These are phyloP conservation scores for Iselma pallidipennis DNA, from an alignment of 2,888 invertebrate species.

Conservation along the genomic window DNA sequence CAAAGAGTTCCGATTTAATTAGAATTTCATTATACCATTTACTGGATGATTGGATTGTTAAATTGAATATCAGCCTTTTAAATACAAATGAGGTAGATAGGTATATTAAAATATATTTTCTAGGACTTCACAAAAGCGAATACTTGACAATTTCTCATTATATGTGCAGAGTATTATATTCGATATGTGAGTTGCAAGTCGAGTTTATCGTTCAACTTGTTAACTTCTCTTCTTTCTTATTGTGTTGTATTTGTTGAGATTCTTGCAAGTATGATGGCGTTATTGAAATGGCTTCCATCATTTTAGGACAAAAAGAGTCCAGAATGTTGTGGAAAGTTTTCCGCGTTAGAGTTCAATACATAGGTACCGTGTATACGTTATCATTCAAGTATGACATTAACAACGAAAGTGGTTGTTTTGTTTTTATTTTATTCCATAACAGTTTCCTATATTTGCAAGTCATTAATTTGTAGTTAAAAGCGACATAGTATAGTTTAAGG, in stretches of 20 bases:
- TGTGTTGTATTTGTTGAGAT: neutral
- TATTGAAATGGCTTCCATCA: neutral
- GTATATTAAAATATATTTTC: neutral
- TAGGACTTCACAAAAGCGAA: neutral
- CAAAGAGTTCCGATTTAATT: neutral
- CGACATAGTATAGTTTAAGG: slow-evolving; percentile 17
- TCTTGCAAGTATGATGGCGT: neutral
- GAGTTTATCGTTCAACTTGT: neutral
- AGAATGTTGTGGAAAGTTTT: neutral
- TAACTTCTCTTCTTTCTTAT: neutral
- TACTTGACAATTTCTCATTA: neutral
- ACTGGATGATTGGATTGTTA: neutral
- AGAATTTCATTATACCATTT: neutral
- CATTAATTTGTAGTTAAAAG: slow-evolving; percentile 26
- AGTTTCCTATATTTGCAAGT: slow-evolving; percentile 21
- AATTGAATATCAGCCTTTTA: neutral
- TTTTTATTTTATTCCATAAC: slow-evolving; percentile 8
- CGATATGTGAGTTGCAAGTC: neutral
- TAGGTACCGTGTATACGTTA: neutral
- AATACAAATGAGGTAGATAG: neutral
- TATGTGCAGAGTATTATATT: neutral
- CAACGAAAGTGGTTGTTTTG: neutral
- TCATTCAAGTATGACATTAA: neutral
- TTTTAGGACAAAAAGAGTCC: neutral
- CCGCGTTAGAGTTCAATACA: neutral